Conservation (phyloP, 1,140 invertebrate species). For the Ylistrum balloti region DNA sequence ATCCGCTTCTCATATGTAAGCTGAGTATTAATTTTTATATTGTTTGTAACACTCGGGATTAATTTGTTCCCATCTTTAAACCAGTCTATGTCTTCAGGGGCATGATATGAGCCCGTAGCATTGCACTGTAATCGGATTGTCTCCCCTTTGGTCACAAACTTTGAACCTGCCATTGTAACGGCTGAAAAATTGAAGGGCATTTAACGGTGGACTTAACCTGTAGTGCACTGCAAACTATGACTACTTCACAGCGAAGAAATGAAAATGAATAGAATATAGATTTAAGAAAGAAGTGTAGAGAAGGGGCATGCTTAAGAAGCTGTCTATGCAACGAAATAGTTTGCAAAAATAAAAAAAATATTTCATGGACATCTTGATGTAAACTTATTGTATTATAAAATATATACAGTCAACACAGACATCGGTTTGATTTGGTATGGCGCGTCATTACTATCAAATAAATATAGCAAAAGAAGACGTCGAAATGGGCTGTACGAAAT, state of each 20-base stretch:
- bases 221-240: neutral
- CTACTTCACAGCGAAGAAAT: neutral
- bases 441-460: no score
- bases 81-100: conserved; percentile 64
- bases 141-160: conserved; percentile 59
- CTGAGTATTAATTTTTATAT: conserved; percentile 54
- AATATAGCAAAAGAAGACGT: no score
- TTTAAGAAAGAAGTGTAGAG: neutral
- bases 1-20: conserved; percentile 50
- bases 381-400: neutral
- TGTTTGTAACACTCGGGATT: conserved; percentile 43
- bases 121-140: conserved; percentile 58
- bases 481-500: no score
- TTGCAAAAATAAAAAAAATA: neutral
- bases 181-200: conserved; percentile 56
- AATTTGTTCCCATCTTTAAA: conserved; percentile 66
- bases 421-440: neutral
- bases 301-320: neutral
- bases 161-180: conserved; percentile 59
- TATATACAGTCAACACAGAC: neutral
- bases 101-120: conserved; percentile 58
- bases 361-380: neutral
- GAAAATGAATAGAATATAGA: neutral
- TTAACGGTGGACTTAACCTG: neutral
- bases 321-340: neutral